phyloP scores from a whole-genome alignment of 1,140 invertebrate species.

The Papilio helenus region DNA sequence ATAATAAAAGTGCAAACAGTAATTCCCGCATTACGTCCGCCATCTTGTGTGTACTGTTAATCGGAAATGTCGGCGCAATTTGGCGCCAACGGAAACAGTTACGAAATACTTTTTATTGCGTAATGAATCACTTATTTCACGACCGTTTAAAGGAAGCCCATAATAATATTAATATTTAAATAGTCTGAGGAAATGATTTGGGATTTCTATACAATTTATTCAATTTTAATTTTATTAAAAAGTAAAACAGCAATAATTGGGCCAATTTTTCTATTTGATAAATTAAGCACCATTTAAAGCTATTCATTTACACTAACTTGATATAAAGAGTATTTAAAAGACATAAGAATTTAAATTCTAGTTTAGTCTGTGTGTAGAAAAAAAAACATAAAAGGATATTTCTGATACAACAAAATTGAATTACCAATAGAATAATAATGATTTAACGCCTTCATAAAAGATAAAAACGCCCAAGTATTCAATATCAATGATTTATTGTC shows the following conservation, averaged over 20 bases:
- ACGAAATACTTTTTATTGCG: conserved; percentile 41
- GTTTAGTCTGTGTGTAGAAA: no score
- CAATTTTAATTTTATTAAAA: neutral
- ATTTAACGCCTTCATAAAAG: neutral
- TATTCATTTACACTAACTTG: no score
- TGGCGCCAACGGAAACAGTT: conserved; percentile 49
- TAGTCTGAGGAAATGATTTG: neutral
- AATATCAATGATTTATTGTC: neutral
- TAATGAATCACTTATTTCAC: conserved; percentile 39
- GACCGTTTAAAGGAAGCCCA: conserved; percentile 22
- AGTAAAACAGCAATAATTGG: no score
- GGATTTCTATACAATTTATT: neutral
- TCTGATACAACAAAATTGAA: neutral
- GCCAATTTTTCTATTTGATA: no score
- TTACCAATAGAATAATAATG: neutral
- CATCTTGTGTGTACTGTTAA: conserved; percentile 38
- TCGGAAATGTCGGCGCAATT: conserved; percentile 40
- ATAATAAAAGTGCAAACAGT: conserved; percentile 17
- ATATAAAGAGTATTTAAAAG: no score
- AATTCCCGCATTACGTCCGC: conserved; percentile 20
- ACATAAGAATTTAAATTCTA: no score
- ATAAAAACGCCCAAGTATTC: neutral
- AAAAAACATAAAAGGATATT: no score
- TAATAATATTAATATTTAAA: conserved; percentile 3
- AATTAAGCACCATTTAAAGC: no score